These are phyloP conservation scores for Charanyca ferruginea DNA, from an alignment of 2,888 invertebrate genomes.

Conservation along the genomic window DNA sequence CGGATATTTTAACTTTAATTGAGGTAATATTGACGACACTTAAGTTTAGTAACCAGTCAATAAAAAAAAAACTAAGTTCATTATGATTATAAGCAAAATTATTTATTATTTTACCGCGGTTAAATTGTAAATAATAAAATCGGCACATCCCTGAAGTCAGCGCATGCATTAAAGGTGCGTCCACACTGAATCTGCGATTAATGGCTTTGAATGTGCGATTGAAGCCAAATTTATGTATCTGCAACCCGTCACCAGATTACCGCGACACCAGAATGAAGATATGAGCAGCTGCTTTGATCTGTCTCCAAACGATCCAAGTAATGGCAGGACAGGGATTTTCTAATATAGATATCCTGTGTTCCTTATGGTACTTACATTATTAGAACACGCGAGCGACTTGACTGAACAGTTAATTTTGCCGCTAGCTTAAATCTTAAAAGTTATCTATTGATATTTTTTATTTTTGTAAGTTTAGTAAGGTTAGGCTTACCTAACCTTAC, in stretches of 20 bases:
- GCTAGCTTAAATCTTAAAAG: conserved; percentile 16
- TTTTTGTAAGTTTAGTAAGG: conserved; percentile 4
- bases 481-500: too few species aligned
- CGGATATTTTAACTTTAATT: neutral
- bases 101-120: neutral
- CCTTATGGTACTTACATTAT: conserved; percentile 20
- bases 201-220: conserved; percentile 85
- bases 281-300: conserved; percentile 81
- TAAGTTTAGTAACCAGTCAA: neutral
- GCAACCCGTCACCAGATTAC: conserved; percentile 83
- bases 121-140: neutral
- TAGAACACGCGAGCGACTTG: conserved; percentile 18
- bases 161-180: conserved; percentile 86
- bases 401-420: conserved; percentile 25
- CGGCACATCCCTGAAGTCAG: conserved; percentile 74
- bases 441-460: conserved; percentile 18
- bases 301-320: conserved; percentile 62
- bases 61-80: too few species aligned
- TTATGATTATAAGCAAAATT: neutral
- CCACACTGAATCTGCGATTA: conserved; percentile 88
- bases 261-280: conserved; percentile 75
- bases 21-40: neutral
- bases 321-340: conserved; percentile 60
- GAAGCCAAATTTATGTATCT: conserved; percentile 89
- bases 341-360: conserved; percentile 65